phyloP scores from a whole-genome alignment of 2,113 vertebrate species.

The Spheniscus mendiculus region DNA sequence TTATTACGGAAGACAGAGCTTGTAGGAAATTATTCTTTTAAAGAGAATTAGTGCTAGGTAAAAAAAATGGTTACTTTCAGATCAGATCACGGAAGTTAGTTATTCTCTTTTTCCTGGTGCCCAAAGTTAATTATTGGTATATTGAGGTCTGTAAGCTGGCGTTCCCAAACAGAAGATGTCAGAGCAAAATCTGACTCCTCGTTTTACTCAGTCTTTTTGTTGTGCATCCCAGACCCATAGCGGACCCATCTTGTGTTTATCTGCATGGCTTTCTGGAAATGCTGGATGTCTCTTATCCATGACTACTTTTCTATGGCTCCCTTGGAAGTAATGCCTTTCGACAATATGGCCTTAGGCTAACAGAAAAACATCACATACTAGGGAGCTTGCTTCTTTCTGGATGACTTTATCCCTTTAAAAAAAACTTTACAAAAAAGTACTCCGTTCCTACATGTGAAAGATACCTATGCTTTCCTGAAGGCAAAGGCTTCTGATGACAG shows the following conservation, averaged over 20 bases:
- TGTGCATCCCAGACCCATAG: neutral
- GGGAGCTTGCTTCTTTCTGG: neutral
- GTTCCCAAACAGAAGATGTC: neutral
- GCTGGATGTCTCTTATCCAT: neutral
- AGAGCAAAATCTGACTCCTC: neutral
- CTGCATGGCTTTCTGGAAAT: neutral
- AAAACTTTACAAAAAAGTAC: neutral
- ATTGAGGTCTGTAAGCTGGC: neutral
- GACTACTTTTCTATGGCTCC: neutral
- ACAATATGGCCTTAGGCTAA: neutral
- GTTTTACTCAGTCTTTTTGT: neutral
- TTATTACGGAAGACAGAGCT: neutral
- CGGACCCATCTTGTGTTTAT: neutral
- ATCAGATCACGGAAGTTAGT: neutral
- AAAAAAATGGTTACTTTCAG: neutral
- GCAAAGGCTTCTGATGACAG: neutral
- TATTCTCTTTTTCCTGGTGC: neutral
- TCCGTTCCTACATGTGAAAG: neutral
- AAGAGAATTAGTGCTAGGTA: neutral
- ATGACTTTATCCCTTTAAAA: neutral
- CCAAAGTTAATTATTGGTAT: neutral
- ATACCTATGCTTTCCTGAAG: neutral
- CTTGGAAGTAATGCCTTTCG: neutral
- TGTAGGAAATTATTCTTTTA: neutral
- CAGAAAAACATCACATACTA: neutral